Evolutionary conservation across 2,113 vertebrate species (phyloP).

Genomic region (Sorex fumeus): DNA sequence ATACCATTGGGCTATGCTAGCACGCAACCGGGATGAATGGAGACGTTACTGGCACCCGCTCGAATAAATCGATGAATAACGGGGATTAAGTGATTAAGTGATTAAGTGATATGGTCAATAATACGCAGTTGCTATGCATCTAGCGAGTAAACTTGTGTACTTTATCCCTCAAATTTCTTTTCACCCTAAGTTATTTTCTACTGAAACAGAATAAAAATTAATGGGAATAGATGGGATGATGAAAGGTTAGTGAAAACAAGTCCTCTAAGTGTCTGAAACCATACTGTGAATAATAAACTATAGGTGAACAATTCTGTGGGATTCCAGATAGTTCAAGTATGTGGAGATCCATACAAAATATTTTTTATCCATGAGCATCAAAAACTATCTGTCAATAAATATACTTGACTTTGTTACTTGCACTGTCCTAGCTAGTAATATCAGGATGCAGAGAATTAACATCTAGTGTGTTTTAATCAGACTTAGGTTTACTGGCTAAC

Average conservation of each 20-base stretch:
- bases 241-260: neutral
- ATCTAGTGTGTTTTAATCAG: conserved; percentile 37
- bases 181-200: conserved; percentile 15
- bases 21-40: too few species aligned
- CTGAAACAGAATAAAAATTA: neutral
- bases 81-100: too few species aligned
- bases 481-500: neutral
- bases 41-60: too few species aligned
- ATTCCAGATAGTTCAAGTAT: conserved; percentile 55
- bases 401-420: neutral
- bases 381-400: conserved; percentile 57
- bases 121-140: conserved; percentile 8
- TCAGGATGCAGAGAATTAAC: conserved; percentile 15
- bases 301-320: conserved; percentile 26
- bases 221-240: neutral
- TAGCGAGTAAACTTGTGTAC: neutral
- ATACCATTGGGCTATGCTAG: too few species aligned
- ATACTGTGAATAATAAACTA: neutral
- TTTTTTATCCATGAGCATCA: conserved; percentile 3
- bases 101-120: conserved; percentile 36
- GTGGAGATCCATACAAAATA: conserved; percentile 43
- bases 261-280: conserved; percentile 35
- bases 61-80: too few species aligned
- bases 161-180: conserved; percentile 22
- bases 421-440: neutral